Conservation (phyloP, 2,797 vertebrate species). For the Tragopan temminckii region DNA sequence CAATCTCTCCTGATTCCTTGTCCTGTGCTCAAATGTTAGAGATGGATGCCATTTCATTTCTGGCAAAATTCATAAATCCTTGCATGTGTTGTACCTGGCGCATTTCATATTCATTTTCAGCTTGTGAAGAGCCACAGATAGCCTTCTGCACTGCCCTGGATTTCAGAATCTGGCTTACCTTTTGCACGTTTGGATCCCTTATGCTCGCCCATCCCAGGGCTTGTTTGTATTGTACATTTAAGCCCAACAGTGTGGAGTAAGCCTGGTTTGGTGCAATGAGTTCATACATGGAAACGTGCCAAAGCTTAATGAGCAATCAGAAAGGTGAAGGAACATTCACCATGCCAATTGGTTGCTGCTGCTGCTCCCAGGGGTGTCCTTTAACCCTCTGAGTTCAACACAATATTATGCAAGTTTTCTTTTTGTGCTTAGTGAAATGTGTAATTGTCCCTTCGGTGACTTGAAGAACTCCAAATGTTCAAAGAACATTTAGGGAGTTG, state of each 20-base stretch:
- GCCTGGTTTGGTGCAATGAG: constrained; percentile 31
- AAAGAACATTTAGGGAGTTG: background rate
- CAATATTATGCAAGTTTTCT: constrained; percentile 18
- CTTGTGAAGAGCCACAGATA: background rate
- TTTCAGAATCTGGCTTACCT: background rate
- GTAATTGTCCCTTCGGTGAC: constrained; percentile 57
- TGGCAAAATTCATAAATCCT: background rate
- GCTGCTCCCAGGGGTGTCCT: constrained; percentile 5
- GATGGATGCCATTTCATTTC: background rate
- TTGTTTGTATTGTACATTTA: background rate
- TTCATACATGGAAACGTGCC: constrained; percentile 34
- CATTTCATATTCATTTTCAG: background rate
- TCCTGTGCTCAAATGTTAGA: background rate
- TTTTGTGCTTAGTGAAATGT: constrained; percentile 46
- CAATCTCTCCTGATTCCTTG: accelerated
- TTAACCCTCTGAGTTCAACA: constrained; percentile 49
- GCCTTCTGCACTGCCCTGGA: background rate
- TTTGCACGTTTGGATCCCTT: background rate
- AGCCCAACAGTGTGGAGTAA: background rate
- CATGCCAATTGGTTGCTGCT: constrained; percentile 38
- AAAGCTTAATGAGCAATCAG: constrained; percentile 66
- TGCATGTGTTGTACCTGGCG: background rate
- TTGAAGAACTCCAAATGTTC: constrained; percentile 36
- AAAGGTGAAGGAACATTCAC: constrained; percentile 52
- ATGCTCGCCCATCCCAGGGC: background rate